These are phyloP conservation scores for Desmophyllum pertusum DNA, from an alignment of 92 coral and sea anemone species.

Conservation along the genomic window DNA sequence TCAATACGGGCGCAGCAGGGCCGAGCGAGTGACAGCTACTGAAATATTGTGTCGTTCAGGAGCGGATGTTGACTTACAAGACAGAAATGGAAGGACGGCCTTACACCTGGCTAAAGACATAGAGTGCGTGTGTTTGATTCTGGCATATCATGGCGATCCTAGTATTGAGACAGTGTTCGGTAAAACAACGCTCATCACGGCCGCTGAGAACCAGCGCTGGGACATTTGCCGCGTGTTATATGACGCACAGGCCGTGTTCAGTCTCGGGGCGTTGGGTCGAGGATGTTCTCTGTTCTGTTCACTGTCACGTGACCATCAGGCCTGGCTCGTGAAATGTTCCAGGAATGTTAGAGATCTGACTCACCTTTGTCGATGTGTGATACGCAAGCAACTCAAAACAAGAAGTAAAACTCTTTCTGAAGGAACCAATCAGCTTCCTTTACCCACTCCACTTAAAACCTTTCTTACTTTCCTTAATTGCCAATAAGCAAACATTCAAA, in stretches of 20 bases:
- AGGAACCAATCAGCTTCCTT: constrained; percentile 62
- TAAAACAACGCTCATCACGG: constrained; percentile 74
- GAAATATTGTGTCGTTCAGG: constrained; percentile 67
- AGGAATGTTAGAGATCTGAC: constrained; percentile 59
- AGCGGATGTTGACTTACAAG: constrained; percentile 68
- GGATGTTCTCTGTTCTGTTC: constrained; percentile 50
- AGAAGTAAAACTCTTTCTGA: constrained; percentile 55
- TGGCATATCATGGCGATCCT: constrained; percentile 78
- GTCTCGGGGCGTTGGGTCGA: constrained; percentile 45
- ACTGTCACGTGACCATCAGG: constrained; percentile 43
- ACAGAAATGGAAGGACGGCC: constrained; percentile 74
- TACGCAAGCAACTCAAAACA: constrained; percentile 55
- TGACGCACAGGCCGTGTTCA: constrained; percentile 40
- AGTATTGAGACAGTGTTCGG: constrained; percentile 76
- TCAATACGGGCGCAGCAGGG: constrained; percentile 72
- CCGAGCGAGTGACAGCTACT: constrained; percentile 68
- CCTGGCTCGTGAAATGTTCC: constrained; percentile 59
- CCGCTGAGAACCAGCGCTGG: constrained; percentile 75
- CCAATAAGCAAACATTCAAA: no score
- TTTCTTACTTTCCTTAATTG: constrained; percentile 1
- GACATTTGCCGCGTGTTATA: constrained; percentile 32
- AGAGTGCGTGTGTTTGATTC: constrained; percentile 63
- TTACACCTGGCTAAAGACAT: constrained; percentile 76
- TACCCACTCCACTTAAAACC: constrained; percentile 37
- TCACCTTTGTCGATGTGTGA: constrained; percentile 74